phyloP scores from a whole-genome alignment of 2,797 vertebrate species.

The Strix occidentalis region DNA sequence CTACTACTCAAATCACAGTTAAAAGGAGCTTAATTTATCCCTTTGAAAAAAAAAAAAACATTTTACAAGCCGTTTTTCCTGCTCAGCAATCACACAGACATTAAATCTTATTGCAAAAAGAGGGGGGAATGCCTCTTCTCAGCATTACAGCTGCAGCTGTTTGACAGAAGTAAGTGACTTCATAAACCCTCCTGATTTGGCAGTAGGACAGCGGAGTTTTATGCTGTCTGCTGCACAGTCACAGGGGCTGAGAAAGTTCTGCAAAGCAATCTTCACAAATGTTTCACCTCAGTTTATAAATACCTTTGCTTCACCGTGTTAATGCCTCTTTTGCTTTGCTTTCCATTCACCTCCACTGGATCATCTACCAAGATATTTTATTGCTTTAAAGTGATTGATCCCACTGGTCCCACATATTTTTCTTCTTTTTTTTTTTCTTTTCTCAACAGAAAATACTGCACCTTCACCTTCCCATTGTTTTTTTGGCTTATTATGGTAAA shows the following conservation, averaged over 20 bases:
- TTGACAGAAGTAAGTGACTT: conserved; percentile 64
- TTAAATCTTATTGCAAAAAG: conserved; percentile 51
- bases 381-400: conserved; percentile 32
- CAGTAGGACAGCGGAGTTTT: conserved; percentile 18
- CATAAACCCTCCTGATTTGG: conserved; percentile 62
- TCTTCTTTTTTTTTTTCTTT: not conserved
- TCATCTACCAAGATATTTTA: conserved; percentile 48
- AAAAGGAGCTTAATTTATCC: conserved; percentile 28
- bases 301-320: not conserved
- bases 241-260: conserved; percentile 18
- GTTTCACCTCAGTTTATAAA: conserved; percentile 47
- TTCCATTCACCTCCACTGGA: conserved; percentile 30
- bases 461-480: not conserved
- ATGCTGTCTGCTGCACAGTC: conserved; percentile 38
- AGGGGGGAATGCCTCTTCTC: conserved; percentile 14
- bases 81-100: conserved; percentile 44
- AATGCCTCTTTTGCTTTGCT: conserved; percentile 54
- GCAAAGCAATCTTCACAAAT: conserved; percentile 43
- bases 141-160: conserved; percentile 58
- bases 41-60: not conserved
- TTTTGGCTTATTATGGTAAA: not conserved
- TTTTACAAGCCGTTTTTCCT: conserved; percentile 40
- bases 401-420: not conserved
- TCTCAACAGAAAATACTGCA: not conserved
- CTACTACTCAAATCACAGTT: conserved; percentile 13